These are phyloP conservation scores for Labeo calbasu DNA, from an alignment of 2,797 vertebrate genomes.

Conservation along the genomic window DNA sequence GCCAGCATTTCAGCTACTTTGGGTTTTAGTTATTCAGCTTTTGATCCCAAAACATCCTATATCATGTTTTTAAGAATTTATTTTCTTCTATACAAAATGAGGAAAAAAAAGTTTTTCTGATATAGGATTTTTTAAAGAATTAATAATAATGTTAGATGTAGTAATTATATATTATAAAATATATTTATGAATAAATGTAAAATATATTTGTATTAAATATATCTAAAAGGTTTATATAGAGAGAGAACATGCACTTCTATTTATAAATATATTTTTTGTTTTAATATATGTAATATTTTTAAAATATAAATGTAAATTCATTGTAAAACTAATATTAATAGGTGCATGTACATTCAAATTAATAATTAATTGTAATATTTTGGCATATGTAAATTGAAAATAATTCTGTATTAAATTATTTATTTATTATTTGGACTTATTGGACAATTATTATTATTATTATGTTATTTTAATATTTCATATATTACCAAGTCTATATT, in stretches of 20 bases:
- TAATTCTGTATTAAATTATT: no score
- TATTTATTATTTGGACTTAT: no score
- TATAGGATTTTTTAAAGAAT: neutral
- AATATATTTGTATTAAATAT: neutral
- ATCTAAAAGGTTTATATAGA: neutral
- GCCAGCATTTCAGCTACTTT: constrained; percentile 2
- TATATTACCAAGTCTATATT: no score
- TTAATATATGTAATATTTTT: neutral
- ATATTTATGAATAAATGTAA: neutral
- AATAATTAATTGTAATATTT: no score
- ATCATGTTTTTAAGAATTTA: neutral
- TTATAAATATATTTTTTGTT: neutral
- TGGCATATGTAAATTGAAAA: no score
- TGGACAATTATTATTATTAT: neutral
- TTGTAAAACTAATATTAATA: neutral
- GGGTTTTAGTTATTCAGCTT: neutral
- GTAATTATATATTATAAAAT: neutral
- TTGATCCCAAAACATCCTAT: neutral
- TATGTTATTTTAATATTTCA: neutral
- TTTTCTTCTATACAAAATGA: neutral
- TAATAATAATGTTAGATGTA: neutral
- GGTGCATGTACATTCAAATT: no score
- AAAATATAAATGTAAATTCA: neutral
- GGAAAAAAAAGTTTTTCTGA: neutral
- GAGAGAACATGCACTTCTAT: neutral